These are phyloP conservation scores for Aphis craccivora DNA, from an alignment of 1,140 invertebrate species.

Conservation along the genomic window DNA sequence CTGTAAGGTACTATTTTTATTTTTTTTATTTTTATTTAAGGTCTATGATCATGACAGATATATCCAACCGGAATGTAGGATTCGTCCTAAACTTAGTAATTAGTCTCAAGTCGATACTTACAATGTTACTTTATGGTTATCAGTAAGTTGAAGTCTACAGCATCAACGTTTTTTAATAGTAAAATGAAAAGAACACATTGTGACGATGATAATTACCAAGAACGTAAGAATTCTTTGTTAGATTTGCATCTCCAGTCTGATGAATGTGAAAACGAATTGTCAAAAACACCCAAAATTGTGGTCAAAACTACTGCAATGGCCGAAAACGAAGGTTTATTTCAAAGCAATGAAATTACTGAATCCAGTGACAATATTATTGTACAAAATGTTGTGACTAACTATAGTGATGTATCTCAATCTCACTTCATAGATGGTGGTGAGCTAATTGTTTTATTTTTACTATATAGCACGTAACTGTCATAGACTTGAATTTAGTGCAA, in stretches of 20 bases:
- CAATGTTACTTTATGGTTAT: not conserved
- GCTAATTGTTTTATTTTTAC: not conserved
- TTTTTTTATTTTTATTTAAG: too few relatives aligned
- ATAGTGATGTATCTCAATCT: not conserved
- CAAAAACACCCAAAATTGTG: not conserved
- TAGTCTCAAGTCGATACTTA: not conserved
- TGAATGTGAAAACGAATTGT: not conserved
- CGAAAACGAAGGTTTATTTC: not conserved
- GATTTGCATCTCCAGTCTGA: not conserved
- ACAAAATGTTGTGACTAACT: not conserved
- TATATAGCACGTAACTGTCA: not conserved
- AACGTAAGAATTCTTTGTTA: not conserved
- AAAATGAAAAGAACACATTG: slow-evolving; percentile 11
- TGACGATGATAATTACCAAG: not conserved
- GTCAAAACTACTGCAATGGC: not conserved
- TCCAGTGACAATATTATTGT: not conserved
- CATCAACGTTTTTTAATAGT: not conserved
- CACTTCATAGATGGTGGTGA: not conserved
- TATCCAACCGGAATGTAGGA: not conserved
- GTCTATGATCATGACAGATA: not conserved
- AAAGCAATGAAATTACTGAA: not conserved
- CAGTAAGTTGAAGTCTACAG: not conserved
- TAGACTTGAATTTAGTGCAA: not conserved
- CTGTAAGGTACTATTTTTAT: too few relatives aligned
- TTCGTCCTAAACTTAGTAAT: not conserved